Evolutionary conservation across 2,113 vertebrate genomes (phyloP).

Genomic region (Epinephelus fuscoguttatus): DNA sequence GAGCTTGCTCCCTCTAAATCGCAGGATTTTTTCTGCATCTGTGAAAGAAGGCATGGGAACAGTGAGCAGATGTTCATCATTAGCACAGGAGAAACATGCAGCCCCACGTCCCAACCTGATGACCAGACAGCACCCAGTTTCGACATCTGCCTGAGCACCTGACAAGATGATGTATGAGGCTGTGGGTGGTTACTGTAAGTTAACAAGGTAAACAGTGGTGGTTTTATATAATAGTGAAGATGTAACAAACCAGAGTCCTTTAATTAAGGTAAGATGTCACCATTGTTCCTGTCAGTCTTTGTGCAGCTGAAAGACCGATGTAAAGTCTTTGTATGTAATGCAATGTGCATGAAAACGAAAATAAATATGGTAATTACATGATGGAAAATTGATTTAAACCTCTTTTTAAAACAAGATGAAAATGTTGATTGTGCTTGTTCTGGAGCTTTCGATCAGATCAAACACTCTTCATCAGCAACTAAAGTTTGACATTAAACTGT

Average conservation of each 20-base stretch:
- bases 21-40: conserved; percentile 53
- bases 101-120: neutral
- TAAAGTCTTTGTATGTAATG: neutral
- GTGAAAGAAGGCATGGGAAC: conserved; percentile 47
- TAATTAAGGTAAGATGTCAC: neutral
- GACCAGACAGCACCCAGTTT: conserved; percentile 8
- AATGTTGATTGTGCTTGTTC: neutral
- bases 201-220: neutral
- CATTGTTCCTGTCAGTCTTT: neutral
- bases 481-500: neutral
- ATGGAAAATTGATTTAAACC: neutral
- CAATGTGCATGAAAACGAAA: neutral
- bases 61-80: conserved; percentile 74
- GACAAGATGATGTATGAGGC: conserved; percentile 21
- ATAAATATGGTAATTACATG: neutral
- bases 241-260: too few species aligned
- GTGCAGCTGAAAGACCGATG: neutral
- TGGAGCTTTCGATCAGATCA: neutral
- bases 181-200: neutral
- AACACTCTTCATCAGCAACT: neutral
- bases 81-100: conserved; percentile 52
- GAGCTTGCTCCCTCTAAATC: conserved; percentile 44
- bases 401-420: neutral
- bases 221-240: neutral
- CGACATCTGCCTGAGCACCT: conserved; percentile 49